These are phyloP conservation scores for Fringilla coelebs DNA, from an alignment of 2,797 vertebrate genomes.

Conservation along the genomic window DNA sequence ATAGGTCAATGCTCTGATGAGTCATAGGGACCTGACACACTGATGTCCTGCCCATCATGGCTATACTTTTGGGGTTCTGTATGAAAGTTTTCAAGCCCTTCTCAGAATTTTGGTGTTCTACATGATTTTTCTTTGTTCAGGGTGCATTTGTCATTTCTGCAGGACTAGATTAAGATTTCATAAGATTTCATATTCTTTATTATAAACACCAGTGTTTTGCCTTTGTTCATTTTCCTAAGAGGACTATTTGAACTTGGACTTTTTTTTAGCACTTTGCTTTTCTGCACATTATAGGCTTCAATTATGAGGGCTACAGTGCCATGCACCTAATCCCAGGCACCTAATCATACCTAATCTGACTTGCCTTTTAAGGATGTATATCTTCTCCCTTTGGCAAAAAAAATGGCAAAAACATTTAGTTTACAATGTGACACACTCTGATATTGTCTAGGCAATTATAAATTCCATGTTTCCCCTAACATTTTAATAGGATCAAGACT, in stretches of 20 bases:
- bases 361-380: background rate
- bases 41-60: background rate
- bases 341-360: background rate
- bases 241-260: background rate
- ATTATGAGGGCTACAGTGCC: background rate
- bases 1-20: background rate
- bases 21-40: background rate
- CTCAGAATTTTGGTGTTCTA: background rate
- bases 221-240: background rate
- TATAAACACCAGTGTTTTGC: background rate
- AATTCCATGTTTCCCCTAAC: background rate
- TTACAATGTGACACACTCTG: background rate
- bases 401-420: background rate
- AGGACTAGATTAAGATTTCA: background rate
- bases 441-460: background rate
- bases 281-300: background rate
- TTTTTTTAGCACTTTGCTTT: background rate
- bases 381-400: background rate
- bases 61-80: background rate
- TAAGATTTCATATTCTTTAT: background rate
- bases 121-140: background rate
- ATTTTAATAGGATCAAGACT: background rate
- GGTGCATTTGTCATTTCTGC: background rate
- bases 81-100: background rate
- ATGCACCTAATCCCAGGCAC: background rate